phyloP scores from a whole-genome alignment of 2,797 vertebrate species.

The Pterois miles region DNA sequence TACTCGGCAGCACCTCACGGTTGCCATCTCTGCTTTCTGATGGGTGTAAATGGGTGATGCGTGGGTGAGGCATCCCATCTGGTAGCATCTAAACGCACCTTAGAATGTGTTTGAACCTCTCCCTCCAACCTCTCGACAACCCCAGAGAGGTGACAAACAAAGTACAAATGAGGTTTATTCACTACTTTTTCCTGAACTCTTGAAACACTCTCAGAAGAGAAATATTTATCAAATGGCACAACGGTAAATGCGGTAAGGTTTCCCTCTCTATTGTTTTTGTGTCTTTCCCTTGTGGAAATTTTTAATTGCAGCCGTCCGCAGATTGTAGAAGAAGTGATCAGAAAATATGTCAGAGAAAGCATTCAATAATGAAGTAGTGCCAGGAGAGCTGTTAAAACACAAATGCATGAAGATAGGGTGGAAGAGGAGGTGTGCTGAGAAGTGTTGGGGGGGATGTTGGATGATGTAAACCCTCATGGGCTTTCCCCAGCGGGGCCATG shows the following conservation, averaged over 20 bases:
- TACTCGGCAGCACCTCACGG: conserved; percentile 27
- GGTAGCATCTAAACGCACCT: conserved; percentile 12
- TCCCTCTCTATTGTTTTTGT: neutral
- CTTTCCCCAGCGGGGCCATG: neutral
- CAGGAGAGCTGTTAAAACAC: conserved; percentile 36
- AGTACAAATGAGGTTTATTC: conserved; percentile 6
- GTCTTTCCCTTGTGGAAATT: neutral
- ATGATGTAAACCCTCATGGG: conserved; percentile 28
- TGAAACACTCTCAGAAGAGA: conserved; percentile 15
- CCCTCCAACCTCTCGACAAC: conserved; percentile 36
- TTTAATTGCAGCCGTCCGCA: conserved; percentile 27
- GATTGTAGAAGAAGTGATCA: conserved; percentile 39
- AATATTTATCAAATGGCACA: conserved; percentile 26
- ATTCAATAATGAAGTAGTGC: conserved; percentile 32
- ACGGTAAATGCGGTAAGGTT: neutral
- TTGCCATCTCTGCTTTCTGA: conserved; percentile 25
- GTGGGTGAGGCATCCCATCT: conserved; percentile 22
- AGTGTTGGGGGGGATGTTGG: neutral
- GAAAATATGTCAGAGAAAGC: conserved; percentile 26
- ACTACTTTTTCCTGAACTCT: conserved; percentile 18
- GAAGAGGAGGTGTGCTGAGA: neutral
- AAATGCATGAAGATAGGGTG: conserved; percentile 1
- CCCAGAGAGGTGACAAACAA: conserved; percentile 31
- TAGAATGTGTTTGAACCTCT: conserved; percentile 4
- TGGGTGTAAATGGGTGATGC: conserved; percentile 33